Conservation (phyloP, 2,113 vertebrate species). For the Mus musculus region DNA sequence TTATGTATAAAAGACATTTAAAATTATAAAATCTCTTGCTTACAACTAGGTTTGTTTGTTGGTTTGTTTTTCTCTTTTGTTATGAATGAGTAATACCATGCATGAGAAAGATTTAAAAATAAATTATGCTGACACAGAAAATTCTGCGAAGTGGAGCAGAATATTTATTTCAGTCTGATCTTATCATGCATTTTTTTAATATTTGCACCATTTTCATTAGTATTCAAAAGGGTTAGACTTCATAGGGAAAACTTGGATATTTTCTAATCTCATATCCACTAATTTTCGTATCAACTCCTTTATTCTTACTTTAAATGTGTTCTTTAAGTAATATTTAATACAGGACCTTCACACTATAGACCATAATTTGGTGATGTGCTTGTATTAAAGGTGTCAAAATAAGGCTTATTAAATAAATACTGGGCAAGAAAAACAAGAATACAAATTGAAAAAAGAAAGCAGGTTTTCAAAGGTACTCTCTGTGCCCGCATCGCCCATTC, state of each 20-base stretch:
- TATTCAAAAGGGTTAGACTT: not conserved
- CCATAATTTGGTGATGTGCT: not conserved
- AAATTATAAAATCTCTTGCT: not conserved
- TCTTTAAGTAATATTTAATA: not conserved
- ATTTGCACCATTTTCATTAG: not conserved
- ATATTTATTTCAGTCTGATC: not conserved
- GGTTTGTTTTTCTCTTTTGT: not conserved
- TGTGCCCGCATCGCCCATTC: not conserved
- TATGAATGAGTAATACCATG: not conserved
- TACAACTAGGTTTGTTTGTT: not conserved
- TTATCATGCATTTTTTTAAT: not conserved
- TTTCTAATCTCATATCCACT: not conserved
- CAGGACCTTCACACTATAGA: not conserved
- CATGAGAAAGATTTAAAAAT: not conserved
- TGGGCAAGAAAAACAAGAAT: not conserved
- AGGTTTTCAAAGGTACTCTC: not conserved
- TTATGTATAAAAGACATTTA: not conserved
- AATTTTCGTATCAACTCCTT: slow-evolving; percentile 9
- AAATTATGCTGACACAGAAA: not conserved
- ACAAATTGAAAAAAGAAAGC: not conserved
- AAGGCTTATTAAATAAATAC: not conserved
- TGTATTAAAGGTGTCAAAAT: not conserved
- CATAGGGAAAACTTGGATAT: not conserved
- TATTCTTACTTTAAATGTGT: not conserved
- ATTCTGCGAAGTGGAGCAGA: not conserved